Base-by-base conservation (phyloP, 2,797 vertebrate species). In the Neoniphon sammara region DNA sequence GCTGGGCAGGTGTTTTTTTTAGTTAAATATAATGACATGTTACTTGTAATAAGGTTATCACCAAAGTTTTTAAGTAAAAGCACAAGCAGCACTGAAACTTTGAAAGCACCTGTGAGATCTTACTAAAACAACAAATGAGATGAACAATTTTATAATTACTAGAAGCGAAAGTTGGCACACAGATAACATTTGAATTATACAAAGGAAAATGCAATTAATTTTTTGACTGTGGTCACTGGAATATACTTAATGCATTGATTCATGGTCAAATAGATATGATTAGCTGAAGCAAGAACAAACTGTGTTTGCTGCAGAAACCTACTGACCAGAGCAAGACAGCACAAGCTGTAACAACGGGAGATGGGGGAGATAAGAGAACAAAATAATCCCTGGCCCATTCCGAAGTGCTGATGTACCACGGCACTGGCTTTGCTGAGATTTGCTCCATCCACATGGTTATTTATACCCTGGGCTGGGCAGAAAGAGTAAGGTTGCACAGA, bases 361-460 rank as follows among this genome's bases (percentile, higher is more conserved):
- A 80, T 71, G 53, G 73, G 39, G 60, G 60, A 49, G 73, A 86
- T 47, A 73, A 68, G 57, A 75, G 59, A 72, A 80, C 73, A 49
- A 69, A 83, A 87, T 73, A 80, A 86, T 75, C 73, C 56, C 65
- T 17, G 39, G 69, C 59, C 49, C 60, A 72, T 25, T 78, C 75
- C 75, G 53, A 78, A 80, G 75, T 82, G 84, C 84, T 85, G 87
- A 88, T 80, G 81, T 68, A 60, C 79, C 81, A 77, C 72, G 67
- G 80, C 12, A 11, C 70, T 39, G 42, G 69, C 84, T 75, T 73
- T 75, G 73, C 73, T 70, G 75, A 83, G 83, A 89, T 85, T 70
- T 70, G 75, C 86, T 84, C 66, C 76, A 70, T 88, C 85, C 85
- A 83, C 84, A 63, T 53, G 66, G 86, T 86, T 93, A 92, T 90